Percentiles rank a stretch among this genome's conserved stretches.
phyloP scores from a whole-genome alignment of 2,113 vertebrate genomes.

The Hippopotamus amphibius region DNA sequence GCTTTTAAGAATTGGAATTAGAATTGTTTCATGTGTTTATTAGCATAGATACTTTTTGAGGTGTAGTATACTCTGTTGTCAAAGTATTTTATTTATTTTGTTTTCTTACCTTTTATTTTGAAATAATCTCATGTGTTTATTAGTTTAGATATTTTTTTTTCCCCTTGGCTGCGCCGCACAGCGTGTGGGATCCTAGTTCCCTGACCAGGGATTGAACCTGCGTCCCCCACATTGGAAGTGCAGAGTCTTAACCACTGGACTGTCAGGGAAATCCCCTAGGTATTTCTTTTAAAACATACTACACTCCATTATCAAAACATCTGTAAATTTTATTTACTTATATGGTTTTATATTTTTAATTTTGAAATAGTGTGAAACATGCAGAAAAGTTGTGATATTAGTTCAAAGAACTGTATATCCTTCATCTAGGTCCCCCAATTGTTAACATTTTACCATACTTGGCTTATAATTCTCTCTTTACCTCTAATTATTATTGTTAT shows the following conservation, averaged over 20 bases:
- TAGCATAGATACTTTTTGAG: neutral
- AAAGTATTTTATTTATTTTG: neutral
- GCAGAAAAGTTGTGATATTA: neutral
- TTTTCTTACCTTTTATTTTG: neutral
- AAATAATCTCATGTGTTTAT: conserved; percentile 44
- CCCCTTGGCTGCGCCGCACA: rapidly evolving
- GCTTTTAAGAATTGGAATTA: conserved; percentile 33
- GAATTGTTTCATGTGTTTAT: conserved; percentile 5
- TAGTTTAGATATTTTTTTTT: neutral
- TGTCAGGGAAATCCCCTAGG: too few relatives aligned
- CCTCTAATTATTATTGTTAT: neutral
- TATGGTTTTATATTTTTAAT: neutral
- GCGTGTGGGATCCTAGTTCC: too few relatives aligned
- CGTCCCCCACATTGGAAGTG: too few relatives aligned
- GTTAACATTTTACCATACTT: conserved; percentile 40
- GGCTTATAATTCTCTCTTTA: neutral
- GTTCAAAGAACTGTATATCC: neutral
- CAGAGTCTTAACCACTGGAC: too few relatives aligned
- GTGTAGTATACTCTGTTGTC: neutral
- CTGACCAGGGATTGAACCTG: too few relatives aligned
- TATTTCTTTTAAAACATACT: conserved; percentile 41
- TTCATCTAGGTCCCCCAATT: neutral
- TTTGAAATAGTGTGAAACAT: conserved; percentile 47
- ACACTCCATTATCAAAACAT: neutral
- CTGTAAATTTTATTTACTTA: conserved; percentile 20